Percentiles rank a stretch among this genome's conserved stretches.
Conservation (phyloP, 2,888 invertebrate genomes). For the Acleris holmiana region DNA sequence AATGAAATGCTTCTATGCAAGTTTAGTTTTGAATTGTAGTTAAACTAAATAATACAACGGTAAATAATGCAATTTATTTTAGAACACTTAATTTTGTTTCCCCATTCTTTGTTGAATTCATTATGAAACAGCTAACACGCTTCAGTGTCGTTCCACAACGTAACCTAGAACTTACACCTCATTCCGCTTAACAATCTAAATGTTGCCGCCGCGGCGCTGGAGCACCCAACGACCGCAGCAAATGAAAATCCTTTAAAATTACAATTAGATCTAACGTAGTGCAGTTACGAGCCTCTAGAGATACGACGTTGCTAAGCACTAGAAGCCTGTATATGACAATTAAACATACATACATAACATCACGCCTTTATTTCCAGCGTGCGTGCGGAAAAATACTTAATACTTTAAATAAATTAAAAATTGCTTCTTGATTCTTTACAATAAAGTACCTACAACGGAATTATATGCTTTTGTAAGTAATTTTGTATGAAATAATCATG, state of each 20-base stretch:
- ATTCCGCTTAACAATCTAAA: slow-evolving; percentile 12
- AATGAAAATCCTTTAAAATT: slow-evolving; percentile 30
- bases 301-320: neutral
- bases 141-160: neutral
- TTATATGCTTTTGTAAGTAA: too few relatives aligned
- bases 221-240: slow-evolving; percentile 15
- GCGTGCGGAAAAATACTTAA: too few relatives aligned
- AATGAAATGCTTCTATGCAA: too few relatives aligned
- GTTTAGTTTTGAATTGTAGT: too few relatives aligned
- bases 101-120: too few relatives aligned
- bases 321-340: slow-evolving; percentile 1
- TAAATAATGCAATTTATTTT: too few relatives aligned
- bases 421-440: neutral
- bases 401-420: neutral
- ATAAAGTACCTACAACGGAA: neutral
- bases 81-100: too few relatives aligned
- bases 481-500: too few relatives aligned
- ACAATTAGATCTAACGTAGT: slow-evolving; percentile 29
- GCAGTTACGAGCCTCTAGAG: neutral
- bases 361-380: too few relatives aligned
- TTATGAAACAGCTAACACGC: too few relatives aligned
- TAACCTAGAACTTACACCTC: slow-evolving; percentile 9
- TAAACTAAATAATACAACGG: too few relatives aligned
- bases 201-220: slow-evolving; percentile 4
- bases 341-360: too few relatives aligned